These are phyloP conservation scores for Protula sp. DNA, from an alignment of 2,888 invertebrate species.

Conservation along the genomic window DNA sequence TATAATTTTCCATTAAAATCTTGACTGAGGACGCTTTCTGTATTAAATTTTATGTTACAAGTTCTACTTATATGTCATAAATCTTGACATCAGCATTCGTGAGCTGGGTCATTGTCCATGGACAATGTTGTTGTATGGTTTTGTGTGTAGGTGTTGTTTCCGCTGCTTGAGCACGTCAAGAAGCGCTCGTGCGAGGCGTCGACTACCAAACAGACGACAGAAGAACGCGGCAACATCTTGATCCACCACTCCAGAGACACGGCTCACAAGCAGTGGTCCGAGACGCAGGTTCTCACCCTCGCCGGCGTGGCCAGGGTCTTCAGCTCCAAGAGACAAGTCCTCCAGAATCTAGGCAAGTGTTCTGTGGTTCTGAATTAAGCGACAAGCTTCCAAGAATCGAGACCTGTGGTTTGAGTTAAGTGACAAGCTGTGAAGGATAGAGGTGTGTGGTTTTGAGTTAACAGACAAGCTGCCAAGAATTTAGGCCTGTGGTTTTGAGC, in stretches of 20 bases:
- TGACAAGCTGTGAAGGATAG: not conserved
- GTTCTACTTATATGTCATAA: no score
- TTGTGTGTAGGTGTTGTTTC: slow-evolving; percentile 81
- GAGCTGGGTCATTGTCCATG: no score
- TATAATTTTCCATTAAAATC: no score
- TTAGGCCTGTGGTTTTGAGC: no score
- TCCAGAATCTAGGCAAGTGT: slow-evolving; percentile 57
- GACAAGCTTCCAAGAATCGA: not conserved
- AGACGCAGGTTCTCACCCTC: slow-evolving; percentile 73
- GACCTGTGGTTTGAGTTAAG: not conserved
- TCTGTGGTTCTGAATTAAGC: not conserved
- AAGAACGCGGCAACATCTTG: slow-evolving; percentile 66
- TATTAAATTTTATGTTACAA: no score
- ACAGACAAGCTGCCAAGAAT: no score
- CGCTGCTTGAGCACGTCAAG: slow-evolving; percentile 86
- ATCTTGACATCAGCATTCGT: no score
- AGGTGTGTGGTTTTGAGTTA: no score
- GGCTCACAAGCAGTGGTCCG: slow-evolving; percentile 98
- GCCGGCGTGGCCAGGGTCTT: slow-evolving; percentile 86
- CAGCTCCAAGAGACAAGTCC: slow-evolving; percentile 79
- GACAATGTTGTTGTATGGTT: no score
- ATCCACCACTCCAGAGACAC: slow-evolving; percentile 98
- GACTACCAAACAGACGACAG: slow-evolving; percentile 56
- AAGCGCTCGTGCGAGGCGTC: slow-evolving; percentile 58
- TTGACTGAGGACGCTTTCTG: no score